phyloP scores from a whole-genome alignment of 2,888 invertebrate genomes.

The Drosophila sordidula region DNA sequence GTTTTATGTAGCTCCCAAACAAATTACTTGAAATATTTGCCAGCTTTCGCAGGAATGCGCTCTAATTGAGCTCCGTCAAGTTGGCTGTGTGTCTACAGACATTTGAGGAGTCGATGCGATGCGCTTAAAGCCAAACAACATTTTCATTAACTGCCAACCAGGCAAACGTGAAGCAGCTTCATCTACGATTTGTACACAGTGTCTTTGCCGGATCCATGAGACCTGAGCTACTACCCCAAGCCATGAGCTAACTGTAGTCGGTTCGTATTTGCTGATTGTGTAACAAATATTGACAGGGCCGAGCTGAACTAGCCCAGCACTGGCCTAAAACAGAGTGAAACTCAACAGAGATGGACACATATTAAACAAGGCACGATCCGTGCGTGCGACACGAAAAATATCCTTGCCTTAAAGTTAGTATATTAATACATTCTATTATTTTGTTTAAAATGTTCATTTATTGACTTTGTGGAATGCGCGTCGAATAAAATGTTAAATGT shows the following conservation, averaged over 20 bases:
- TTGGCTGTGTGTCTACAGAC: slow-evolving; percentile 4
- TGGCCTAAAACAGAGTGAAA: slow-evolving; percentile 22
- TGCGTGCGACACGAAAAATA: no score
- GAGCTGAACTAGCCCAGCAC: slow-evolving; percentile 40
- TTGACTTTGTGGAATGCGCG: no score
- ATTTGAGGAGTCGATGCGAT: slow-evolving; percentile 22
- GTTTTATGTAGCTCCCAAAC: slow-evolving; percentile 17
- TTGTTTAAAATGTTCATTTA: no score
- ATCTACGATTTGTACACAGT: slow-evolving; percentile 38
- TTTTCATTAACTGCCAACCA: slow-evolving; percentile 46
- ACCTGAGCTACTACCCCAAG: slow-evolving; percentile 21
- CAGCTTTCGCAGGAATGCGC: slow-evolving; percentile 13
- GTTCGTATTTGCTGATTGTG: slow-evolving; percentile 71
- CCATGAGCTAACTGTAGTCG: slow-evolving; percentile 33
- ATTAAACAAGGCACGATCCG: neutral
- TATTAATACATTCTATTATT: no score
- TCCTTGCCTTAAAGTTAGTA: no score
- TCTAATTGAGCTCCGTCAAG: slow-evolving; percentile 47
- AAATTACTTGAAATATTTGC: slow-evolving; percentile 29
- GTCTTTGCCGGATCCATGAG: slow-evolving; percentile 23
- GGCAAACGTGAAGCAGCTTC: slow-evolving; percentile 33
- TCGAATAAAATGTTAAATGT: no score
- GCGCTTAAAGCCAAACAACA: slow-evolving; percentile 53
- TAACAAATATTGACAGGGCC: slow-evolving; percentile 76
- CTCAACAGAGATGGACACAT: neutral